phyloP scores from a whole-genome alignment of 2,797 vertebrate species.

The Eupleurogrammus muticus region DNA sequence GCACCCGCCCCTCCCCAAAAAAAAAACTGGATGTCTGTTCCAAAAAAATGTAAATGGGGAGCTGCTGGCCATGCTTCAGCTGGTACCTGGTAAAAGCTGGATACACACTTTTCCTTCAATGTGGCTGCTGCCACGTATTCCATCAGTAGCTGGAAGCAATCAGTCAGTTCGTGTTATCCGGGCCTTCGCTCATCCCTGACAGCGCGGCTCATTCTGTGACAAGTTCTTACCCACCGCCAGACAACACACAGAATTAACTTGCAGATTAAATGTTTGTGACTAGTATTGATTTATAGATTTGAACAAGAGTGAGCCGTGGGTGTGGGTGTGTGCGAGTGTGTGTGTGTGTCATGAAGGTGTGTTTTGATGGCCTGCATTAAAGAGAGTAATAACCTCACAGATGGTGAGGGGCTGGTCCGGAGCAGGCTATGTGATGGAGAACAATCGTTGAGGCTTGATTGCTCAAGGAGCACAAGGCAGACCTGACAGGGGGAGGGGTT shows the following conservation, averaged over 20 bases:
- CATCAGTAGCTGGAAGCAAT: slow-evolving; percentile 10
- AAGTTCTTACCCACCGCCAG: slow-evolving; percentile 41
- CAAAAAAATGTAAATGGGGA: not conserved
- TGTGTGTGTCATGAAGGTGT: slow-evolving; percentile 58
- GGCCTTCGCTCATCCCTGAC: slow-evolving; percentile 32
- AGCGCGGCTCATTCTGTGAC: slow-evolving; percentile 47
- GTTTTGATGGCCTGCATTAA: slow-evolving; percentile 75
- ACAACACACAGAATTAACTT: slow-evolving; percentile 67
- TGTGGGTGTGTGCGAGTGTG: slow-evolving; percentile 51
- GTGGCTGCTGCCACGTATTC: not conserved
- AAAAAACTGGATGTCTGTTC: not conserved
- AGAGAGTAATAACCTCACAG: slow-evolving; percentile 84
- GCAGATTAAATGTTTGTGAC: slow-evolving; percentile 79
- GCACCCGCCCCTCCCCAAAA: not conserved
- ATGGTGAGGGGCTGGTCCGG: slow-evolving; percentile 81
- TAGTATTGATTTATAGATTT: slow-evolving; percentile 79
- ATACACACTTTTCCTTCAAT: not conserved
- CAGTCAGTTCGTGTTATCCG: slow-evolving; percentile 12
- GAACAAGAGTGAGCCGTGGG: slow-evolving; percentile 66
- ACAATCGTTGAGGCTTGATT: slow-evolving; percentile 85
- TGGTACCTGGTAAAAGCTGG: slow-evolving; percentile 7
- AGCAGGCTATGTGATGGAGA: slow-evolving; percentile 79
- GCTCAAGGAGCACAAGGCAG: slow-evolving; percentile 83
- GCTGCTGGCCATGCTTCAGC: not conserved
- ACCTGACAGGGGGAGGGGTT: slow-evolving; percentile 77